Evolutionary conservation across 2,888 invertebrate genomes (phyloP).

Genomic region (Drosophila lacicola): DNA sequence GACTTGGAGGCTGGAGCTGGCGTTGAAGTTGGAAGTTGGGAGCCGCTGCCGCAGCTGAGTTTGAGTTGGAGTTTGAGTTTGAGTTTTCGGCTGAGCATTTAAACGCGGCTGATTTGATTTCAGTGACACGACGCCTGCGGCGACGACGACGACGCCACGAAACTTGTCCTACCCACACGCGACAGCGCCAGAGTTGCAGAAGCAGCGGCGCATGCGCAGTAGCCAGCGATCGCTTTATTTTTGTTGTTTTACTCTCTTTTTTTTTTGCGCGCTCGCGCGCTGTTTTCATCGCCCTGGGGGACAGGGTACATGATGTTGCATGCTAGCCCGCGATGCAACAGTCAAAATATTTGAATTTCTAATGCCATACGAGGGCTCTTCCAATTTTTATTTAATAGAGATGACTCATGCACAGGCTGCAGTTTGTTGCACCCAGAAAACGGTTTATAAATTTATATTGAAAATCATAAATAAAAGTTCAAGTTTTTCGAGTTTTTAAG

Average conservation of each 20-base stretch:
- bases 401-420: conserved; percentile 54
- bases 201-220: conserved; percentile 65
- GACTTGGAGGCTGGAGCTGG: conserved; percentile 5
- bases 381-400: conserved; percentile 42
- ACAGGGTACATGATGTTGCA: conserved; percentile 59
- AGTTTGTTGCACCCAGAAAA: conserved; percentile 5
- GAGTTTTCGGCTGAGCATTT: conserved; percentile 78
- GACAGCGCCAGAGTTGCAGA: conserved; percentile 18
- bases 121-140: conserved; percentile 78
- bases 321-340: conserved; percentile 52
- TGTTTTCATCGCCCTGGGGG: conserved; percentile 70
- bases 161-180: conserved; percentile 63
- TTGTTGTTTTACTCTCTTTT: conserved; percentile 12
- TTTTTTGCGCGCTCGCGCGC: conserved; percentile 18
- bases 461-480: conserved; percentile 22
- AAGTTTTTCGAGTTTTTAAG: neutral
- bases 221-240: conserved; percentile 58
- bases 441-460: conserved; percentile 16
- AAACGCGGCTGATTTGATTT: conserved; percentile 79
- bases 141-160: conserved; percentile 46
- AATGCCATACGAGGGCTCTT: conserved; percentile 71
- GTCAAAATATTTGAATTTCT: conserved; percentile 83
- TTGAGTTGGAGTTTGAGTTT: conserved; percentile 62
- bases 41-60: conserved; percentile 39
- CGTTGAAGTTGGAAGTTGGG: conserved; percentile 40